Evolutionary conservation across 2,797 vertebrate species (phyloP).

Genomic region (Myotis pilosus): DNA sequence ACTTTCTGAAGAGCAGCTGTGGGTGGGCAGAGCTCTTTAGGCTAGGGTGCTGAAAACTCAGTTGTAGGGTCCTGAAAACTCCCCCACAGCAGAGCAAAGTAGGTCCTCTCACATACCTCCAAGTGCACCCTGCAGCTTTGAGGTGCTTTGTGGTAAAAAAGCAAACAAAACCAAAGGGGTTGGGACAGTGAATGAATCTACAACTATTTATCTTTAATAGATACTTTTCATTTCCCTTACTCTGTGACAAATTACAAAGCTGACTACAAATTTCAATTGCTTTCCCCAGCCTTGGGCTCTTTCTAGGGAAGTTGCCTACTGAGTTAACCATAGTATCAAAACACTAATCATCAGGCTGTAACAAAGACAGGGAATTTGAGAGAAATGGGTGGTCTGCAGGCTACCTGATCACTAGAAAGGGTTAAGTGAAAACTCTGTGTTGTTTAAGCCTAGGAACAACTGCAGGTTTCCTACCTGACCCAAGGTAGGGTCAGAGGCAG

Average conservation of each 20-base stretch:
- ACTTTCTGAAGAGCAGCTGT: not conserved
- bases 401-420: not conserved
- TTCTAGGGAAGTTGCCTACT: not conserved
- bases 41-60: not conserved
- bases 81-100: not conserved
- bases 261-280: not conserved
- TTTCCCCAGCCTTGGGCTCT: not conserved
- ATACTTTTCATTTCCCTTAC: not conserved
- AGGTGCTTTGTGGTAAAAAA: fast-evolving
- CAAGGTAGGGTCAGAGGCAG: not conserved
- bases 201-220: not conserved
- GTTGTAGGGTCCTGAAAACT: too few species aligned
- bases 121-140: fast-evolving
- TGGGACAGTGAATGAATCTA: fast-evolving
- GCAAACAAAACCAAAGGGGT: not conserved
- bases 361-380: not conserved
- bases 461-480: not conserved
- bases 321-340: not conserved
- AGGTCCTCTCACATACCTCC: not conserved
- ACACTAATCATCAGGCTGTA: not conserved
- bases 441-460: not conserved
- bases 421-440: not conserved
- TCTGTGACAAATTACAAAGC: not conserved
- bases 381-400: not conserved
- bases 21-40: not conserved